Conservation (phyloP, 2,113 vertebrate genomes). For the Ctenomys sociabilis region DNA sequence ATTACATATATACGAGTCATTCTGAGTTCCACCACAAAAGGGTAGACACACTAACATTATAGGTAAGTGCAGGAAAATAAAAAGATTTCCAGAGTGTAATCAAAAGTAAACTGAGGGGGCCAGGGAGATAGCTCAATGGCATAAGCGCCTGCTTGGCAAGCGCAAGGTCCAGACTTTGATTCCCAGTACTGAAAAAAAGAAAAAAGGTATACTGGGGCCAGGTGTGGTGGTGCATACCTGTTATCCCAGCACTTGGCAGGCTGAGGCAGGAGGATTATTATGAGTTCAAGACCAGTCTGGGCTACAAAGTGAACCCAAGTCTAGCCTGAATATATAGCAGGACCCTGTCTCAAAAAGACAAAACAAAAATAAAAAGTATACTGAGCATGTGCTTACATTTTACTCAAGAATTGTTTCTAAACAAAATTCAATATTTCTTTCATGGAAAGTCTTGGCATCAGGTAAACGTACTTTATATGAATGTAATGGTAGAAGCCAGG, state of each 20-base stretch:
- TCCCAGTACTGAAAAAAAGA: no score
- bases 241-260: no score
- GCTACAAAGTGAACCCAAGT: no score
- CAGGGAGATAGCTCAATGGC: no score
- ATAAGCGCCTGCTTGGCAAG: no score
- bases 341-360: no score
- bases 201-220: no score
- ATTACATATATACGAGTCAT: not conserved
- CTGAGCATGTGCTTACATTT: not conserved
- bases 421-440: slow-evolving; percentile 48
- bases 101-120: not conserved
- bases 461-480: not conserved
- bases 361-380: not conserved
- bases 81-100: not conserved
- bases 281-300: no score
- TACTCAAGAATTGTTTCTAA: slow-evolving; percentile 20
- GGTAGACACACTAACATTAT: not conserved
- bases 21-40: not conserved
- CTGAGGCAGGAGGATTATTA: no score
- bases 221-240: no score
- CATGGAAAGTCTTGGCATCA: slow-evolving; percentile 35
- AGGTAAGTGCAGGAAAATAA: slow-evolving; percentile 31
- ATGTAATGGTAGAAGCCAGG: not conserved
- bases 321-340: no score
- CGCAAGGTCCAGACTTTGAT: no score